Conservation (phyloP, 2,888 invertebrate genomes). For the Lepidochrysops patricia region DNA sequence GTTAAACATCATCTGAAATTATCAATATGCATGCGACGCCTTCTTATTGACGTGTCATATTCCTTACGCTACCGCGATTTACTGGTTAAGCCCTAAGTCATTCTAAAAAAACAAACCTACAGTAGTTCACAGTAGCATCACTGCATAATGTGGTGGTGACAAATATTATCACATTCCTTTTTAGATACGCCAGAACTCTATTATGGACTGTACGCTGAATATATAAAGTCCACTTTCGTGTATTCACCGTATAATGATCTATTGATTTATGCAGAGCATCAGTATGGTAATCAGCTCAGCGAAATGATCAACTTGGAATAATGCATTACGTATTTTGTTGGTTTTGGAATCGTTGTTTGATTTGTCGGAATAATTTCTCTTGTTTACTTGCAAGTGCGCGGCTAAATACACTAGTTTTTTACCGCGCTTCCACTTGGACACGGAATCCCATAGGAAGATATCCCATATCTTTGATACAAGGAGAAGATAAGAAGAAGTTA, state of each 20-base stretch:
- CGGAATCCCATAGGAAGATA: too few relatives aligned
- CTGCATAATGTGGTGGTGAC: constrained; percentile 26
- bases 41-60: background rate
- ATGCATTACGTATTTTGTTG: constrained; percentile 6
- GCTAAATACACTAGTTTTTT: background rate
- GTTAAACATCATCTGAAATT: too few relatives aligned
- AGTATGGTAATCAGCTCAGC: constrained; percentile 2
- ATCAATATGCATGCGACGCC: constrained; percentile 12
- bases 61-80: constrained; percentile 16
- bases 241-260: background rate
- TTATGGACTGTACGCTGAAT: background rate
- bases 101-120: constrained; percentile 17
- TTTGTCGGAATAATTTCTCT: background rate
- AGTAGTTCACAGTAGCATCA: constrained; percentile 31
- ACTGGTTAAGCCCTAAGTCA: constrained; percentile 13
- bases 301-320: constrained; percentile 7
- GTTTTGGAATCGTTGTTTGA: background rate
- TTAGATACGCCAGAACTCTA: background rate
- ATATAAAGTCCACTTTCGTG: background rate
- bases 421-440: too few relatives aligned
- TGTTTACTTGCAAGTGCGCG: background rate
- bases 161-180: constrained; percentile 14
- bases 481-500: too few relatives aligned
- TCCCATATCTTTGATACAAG: too few relatives aligned
- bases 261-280: constrained; percentile 16